phyloP scores from a whole-genome alignment of 2,797 vertebrate genomes.

The Clarias platycephalus region DNA sequence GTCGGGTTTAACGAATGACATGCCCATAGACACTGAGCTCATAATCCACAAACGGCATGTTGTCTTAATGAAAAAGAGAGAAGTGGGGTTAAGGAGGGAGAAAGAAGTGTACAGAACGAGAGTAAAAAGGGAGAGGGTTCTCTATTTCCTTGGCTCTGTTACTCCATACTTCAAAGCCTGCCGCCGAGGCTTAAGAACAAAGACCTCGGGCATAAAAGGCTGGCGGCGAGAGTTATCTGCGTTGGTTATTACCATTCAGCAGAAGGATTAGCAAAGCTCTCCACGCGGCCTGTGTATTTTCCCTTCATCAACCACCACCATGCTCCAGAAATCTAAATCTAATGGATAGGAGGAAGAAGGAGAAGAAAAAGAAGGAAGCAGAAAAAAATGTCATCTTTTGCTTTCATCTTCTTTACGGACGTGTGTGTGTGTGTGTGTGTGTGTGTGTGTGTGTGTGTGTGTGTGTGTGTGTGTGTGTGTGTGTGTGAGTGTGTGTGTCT shows the following conservation, averaged over 20 bases:
- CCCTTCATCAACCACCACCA: constrained; percentile 61
- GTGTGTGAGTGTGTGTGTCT: neutral
- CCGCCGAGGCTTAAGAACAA: constrained; percentile 78
- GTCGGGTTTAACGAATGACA: constrained; percentile 64
- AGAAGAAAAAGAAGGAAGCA: constrained; percentile 12
- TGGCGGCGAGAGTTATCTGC: constrained; percentile 71
- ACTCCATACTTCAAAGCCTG: constrained; percentile 81
- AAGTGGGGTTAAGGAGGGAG: constrained; percentile 41
- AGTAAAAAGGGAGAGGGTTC: constrained; percentile 62
- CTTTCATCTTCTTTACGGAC: constrained; percentile 56
- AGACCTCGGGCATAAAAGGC: constrained; percentile 73
- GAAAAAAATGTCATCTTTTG: constrained; percentile 30
- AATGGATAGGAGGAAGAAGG: constrained; percentile 36
- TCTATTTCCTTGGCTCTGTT: constrained; percentile 57
- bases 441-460: constrained; percentile 4
- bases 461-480: neutral
- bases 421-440: constrained; percentile 28
- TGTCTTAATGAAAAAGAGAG: constrained; percentile 74
- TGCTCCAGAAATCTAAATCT: constrained; percentile 52
- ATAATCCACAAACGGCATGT: constrained; percentile 80
- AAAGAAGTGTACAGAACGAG: constrained; percentile 34
- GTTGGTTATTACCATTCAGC: constrained; percentile 72
- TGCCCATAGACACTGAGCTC: constrained; percentile 74
- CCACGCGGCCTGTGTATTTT: constrained; percentile 65
- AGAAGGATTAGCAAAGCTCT: constrained; percentile 64